A percentile compares a stretch with the other conserved stretches of the same genome.
phyloP scores from a whole-genome alignment of 2,797 vertebrate species.

The Hypotaenidia philippensis region DNA sequence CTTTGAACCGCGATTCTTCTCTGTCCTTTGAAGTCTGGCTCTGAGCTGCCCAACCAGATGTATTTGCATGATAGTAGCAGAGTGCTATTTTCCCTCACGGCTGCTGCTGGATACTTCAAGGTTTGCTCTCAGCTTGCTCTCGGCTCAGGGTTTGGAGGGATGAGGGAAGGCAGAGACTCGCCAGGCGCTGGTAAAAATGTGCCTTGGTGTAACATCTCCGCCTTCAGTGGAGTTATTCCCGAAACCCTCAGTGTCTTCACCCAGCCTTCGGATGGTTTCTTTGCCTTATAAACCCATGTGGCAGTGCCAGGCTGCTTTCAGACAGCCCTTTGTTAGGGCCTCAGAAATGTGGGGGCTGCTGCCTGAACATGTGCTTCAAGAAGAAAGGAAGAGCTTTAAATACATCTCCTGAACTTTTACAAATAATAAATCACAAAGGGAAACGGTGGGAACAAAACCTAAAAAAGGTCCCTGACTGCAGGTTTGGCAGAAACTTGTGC shows the following conservation, averaged over 20 bases:
- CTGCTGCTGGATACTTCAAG: background rate
- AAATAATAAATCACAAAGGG: background rate
- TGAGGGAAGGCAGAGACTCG: background rate
- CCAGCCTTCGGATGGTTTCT: background rate
- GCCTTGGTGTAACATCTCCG: background rate
- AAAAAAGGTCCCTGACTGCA: fast-evolving
- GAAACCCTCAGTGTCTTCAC: background rate
- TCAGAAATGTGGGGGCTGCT: background rate
- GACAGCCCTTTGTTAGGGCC: background rate
- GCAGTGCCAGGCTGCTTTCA: background rate
- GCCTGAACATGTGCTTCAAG: background rate
- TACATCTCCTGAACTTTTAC: background rate
- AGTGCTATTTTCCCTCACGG: background rate
- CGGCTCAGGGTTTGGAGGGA: background rate
- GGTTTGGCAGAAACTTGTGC: background rate
- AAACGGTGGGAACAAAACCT: background rate
- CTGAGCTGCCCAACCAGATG: constrained; percentile 47
- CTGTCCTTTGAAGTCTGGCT: constrained; percentile 64
- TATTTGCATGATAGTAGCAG: constrained; percentile 55
- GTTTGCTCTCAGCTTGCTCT: background rate
- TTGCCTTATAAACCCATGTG: background rate
- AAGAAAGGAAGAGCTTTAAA: background rate
- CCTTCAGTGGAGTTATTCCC: background rate
- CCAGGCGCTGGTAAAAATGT: background rate
- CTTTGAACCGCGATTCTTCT: constrained; percentile 65